Percentiles rank a stretch among this genome's conserved stretches.
Evolutionary conservation across 2,888 invertebrate genomes (phyloP).

Genomic region (Arrhopalites spinosus): DNA sequence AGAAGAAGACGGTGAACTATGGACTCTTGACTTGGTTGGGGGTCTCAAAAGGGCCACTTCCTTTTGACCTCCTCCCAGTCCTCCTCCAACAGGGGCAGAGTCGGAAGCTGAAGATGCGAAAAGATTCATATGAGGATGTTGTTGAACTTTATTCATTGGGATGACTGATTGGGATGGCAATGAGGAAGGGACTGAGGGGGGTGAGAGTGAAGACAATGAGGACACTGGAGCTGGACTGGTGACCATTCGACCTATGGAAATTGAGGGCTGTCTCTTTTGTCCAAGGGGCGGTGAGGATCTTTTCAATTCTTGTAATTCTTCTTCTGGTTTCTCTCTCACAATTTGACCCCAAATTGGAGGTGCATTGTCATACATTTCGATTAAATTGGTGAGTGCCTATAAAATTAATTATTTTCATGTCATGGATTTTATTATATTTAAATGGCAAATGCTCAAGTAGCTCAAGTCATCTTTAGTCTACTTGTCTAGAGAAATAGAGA

Average conservation of each 20-base stretch:
- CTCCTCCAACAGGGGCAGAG: neutral
- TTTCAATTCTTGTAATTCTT: conserved; percentile 52
- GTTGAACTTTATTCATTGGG: neutral
- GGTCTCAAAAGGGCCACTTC: conserved; percentile 54
- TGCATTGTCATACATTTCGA: conserved; percentile 40
- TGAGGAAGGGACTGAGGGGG: no score
- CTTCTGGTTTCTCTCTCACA: conserved; percentile 46
- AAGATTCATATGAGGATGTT: conserved; percentile 6
- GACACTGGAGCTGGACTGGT: neutral
- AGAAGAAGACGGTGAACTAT: neutral
- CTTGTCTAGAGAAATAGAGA: no score
- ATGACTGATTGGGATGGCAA: neutral
- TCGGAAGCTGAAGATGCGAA: neutral
- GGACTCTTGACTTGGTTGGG: conserved; percentile 36
- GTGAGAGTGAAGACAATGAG: neutral
- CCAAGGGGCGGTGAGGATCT: conserved; percentile 3
- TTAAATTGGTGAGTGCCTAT: conserved; percentile 40
- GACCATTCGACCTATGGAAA: neutral
- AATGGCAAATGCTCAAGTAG: no score
- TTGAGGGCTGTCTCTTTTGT: neutral
- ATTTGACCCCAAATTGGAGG: conserved; percentile 43
- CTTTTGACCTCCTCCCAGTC: conserved; percentile 48
- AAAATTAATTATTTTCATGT: no score
- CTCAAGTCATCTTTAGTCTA: no score
- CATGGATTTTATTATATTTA: no score